Percentiles rank a stretch among this genome's conserved stretches.
phyloP scores from a whole-genome alignment of 2,113 vertebrate genomes.

The Tragelaphus buxtoni region DNA sequence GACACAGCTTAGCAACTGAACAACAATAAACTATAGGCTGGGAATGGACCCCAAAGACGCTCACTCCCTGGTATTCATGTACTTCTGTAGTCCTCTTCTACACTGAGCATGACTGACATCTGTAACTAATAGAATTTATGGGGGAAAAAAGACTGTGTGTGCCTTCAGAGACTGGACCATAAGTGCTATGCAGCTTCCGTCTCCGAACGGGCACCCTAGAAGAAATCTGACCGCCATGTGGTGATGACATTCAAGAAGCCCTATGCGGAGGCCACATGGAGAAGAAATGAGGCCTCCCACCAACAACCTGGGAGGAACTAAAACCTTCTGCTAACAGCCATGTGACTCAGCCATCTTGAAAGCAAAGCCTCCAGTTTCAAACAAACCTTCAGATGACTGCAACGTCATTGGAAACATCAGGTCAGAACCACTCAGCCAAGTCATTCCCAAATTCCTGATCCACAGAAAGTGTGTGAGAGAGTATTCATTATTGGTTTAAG shows the following conservation, averaged over 20 bases:
- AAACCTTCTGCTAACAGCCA: not conserved
- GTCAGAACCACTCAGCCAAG: not conserved
- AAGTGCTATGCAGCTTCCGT: not conserved
- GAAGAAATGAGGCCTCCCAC: not conserved
- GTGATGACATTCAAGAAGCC: not conserved
- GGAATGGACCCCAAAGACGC: not conserved
- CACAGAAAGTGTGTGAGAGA: not conserved
- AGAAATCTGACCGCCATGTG: not conserved
- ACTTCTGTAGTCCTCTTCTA: not conserved
- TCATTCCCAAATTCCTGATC: not conserved
- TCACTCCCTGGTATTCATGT: not conserved
- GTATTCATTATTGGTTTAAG: not conserved
- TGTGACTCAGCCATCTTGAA: not conserved
- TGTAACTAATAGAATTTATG: constrained; percentile 33
- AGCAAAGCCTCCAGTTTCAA: not conserved
- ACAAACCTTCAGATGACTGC: not conserved
- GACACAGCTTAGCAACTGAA: not conserved
- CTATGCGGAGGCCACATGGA: not conserved
- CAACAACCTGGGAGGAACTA: not conserved
- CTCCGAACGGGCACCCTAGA: not conserved
- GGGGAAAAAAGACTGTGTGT: not conserved
- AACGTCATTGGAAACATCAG: not conserved
- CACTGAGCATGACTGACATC: not conserved
- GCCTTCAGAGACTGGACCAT: not conserved
- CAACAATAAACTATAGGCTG: not conserved